Percentiles rank a stretch among this genome's conserved stretches.
These are phyloP conservation scores for Triplophysa yarkandensis DNA, from an alignment of 2,797 vertebrate species.

Conservation along the genomic window DNA sequence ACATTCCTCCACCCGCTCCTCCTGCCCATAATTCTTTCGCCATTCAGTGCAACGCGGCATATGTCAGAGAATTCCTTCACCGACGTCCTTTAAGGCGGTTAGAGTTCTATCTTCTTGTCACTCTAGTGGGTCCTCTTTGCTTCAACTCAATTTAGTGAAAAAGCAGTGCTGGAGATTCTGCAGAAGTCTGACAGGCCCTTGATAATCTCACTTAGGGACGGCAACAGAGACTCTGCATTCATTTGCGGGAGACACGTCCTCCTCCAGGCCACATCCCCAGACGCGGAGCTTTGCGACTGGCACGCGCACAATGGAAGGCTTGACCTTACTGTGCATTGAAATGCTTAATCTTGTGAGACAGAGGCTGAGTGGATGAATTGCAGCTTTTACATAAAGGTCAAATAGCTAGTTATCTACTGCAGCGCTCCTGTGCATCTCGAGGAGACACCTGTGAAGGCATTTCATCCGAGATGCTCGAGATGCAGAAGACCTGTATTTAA, in stretches of 20 bases:
- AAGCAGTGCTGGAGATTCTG: conserved; percentile 17
- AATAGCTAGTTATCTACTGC: conserved; percentile 53
- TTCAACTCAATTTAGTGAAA: conserved; percentile 48
- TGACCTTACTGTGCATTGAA: conserved; percentile 56
- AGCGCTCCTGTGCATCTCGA: conserved; percentile 38
- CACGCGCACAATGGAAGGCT: conserved; percentile 44
- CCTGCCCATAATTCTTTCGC: conserved; percentile 18
- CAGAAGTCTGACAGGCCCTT: conserved; percentile 30
- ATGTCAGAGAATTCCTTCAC: conserved; percentile 12
- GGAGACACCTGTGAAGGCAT: conserved; percentile 24
- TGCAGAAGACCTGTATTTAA: not conserved
- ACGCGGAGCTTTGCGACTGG: conserved; percentile 37
- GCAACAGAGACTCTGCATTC: conserved; percentile 28
- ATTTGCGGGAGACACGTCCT: conserved; percentile 40
- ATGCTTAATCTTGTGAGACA: conserved; percentile 54
- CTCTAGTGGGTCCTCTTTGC: conserved; percentile 30
- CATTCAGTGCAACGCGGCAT: conserved; percentile 10
- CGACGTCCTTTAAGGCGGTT: conserved; percentile 36
- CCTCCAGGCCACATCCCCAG: conserved; percentile 10
- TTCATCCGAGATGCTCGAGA: not conserved
- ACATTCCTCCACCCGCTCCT: conserved; percentile 11
- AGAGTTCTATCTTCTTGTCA: conserved; percentile 42
- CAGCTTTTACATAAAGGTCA: conserved; percentile 55
- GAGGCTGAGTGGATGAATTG: conserved; percentile 55
- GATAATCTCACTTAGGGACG: conserved; percentile 27